Conservation (phyloP, 2,888 invertebrate species). For the Cheilosia vulpina region DNA sequence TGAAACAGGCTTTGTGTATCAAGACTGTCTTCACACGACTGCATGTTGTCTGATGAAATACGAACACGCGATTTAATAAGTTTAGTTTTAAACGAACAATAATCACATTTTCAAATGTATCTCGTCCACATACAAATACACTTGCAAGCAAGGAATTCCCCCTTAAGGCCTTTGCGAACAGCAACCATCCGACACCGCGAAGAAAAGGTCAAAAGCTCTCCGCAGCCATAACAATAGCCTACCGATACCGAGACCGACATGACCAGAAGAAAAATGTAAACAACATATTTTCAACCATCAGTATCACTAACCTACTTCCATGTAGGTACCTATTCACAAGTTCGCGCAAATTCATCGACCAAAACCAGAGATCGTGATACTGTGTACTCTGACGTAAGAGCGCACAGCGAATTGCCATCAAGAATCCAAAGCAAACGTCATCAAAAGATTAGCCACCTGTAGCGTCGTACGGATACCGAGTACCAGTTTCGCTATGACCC, state of each 20-base stretch:
- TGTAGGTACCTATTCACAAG: slow-evolving; percentile 32
- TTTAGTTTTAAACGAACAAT: slow-evolving; percentile 14
- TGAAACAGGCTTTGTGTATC: slow-evolving; percentile 24
- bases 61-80: slow-evolving; percentile 39
- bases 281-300: slow-evolving; percentile 47
- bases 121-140: slow-evolving; percentile 18
- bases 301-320: slow-evolving; percentile 68
- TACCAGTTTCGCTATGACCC: slow-evolving; percentile 63
- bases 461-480: slow-evolving; percentile 3
- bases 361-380: slow-evolving; percentile 70
- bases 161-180: slow-evolving; percentile 26
- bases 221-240: slow-evolving; percentile 25
- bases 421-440: slow-evolving; percentile 60
- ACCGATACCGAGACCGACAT: background rate
- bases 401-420: slow-evolving; percentile 29
- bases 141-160: background rate
- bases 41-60: slow-evolving; percentile 45
- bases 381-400: slow-evolving; percentile 65
- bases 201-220: slow-evolving; percentile 71
- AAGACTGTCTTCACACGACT: background rate
- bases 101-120: slow-evolving; percentile 1
- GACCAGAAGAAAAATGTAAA: slow-evolving; percentile 32
- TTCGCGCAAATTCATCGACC: slow-evolving; percentile 69
- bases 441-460: slow-evolving; percentile 66
- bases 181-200: slow-evolving; percentile 12